phyloP scores from a whole-genome alignment of 2,888 invertebrate species.

The Resseliella maxima region DNA sequence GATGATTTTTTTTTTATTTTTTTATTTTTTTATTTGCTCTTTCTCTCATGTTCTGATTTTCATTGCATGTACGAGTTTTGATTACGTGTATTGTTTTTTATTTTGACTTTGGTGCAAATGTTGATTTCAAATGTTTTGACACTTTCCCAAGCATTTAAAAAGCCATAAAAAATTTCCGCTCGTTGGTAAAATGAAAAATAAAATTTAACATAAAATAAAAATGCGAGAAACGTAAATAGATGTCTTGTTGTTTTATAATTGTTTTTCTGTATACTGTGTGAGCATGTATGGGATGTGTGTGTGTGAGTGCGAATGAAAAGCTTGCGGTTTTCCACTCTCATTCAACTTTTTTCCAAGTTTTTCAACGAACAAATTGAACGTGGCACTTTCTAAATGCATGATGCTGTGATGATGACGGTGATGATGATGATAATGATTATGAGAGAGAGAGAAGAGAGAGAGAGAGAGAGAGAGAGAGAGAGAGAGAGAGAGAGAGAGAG shows the following conservation, averaged over 20 bases:
- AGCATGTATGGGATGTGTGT: not conserved
- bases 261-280: not conserved
- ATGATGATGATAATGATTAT: no score
- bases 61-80: not conserved
- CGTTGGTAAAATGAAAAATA: not conserved
- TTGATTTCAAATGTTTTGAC: conserved; percentile 40
- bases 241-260: conserved; percentile 1
- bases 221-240: conserved; percentile 37
- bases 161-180: not conserved
- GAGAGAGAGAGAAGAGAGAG: no score
- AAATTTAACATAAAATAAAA: not conserved
- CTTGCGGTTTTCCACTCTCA: not conserved
- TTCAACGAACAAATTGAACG: not conserved
- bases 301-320: not conserved
- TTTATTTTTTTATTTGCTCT: not conserved
- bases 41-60: not conserved
- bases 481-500: no score
- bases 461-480: no score
- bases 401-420: not conserved
- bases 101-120: not conserved
- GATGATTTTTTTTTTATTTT: not conserved
- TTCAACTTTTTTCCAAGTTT: not conserved
- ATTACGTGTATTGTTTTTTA: conserved; percentile 1
- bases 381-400: not conserved
- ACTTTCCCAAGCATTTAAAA: conserved; percentile 35